Evolutionary conservation across 1,140 invertebrate genomes (phyloP).

Genomic region (Hormaphis cornu): DNA sequence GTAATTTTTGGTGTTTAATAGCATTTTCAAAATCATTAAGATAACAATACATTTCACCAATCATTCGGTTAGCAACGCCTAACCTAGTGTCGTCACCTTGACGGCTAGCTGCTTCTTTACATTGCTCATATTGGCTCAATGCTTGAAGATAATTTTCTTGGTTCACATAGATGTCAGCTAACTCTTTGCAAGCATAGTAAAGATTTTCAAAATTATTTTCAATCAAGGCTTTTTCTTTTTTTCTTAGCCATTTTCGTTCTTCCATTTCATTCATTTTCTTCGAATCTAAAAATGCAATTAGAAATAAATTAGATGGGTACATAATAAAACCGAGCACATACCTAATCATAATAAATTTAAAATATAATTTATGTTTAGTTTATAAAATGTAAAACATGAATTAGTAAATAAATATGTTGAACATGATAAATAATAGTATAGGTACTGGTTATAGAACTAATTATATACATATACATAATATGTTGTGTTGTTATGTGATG

Average conservation of each 20-base stretch:
- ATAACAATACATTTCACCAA: constrained; percentile 75
- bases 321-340: no score
- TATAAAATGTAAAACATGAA: no score
- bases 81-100: constrained; percentile 34
- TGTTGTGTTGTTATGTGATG: no score
- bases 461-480: no score
- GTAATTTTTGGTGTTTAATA: constrained; percentile 63
- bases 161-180: constrained; percentile 64
- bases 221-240: constrained; percentile 59
- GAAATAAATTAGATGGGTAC: neutral
- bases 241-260: constrained; percentile 45
- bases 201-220: constrained; percentile 59
- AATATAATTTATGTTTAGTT: no score
- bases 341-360: no score
- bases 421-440: no score
- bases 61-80: constrained; percentile 71
- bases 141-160: constrained; percentile 60
- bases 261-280: constrained; percentile 4
- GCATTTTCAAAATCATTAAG: constrained; percentile 67
- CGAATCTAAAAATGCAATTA: constrained; percentile 1
- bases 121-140: constrained; percentile 59
- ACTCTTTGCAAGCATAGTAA: constrained; percentile 57
- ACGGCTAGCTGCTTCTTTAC: constrained; percentile 33
- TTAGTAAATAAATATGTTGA: no score
- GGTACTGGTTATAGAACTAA: no score